Conservation (phyloP, 2,888 invertebrate species). For the Cephus pulcher region DNA sequence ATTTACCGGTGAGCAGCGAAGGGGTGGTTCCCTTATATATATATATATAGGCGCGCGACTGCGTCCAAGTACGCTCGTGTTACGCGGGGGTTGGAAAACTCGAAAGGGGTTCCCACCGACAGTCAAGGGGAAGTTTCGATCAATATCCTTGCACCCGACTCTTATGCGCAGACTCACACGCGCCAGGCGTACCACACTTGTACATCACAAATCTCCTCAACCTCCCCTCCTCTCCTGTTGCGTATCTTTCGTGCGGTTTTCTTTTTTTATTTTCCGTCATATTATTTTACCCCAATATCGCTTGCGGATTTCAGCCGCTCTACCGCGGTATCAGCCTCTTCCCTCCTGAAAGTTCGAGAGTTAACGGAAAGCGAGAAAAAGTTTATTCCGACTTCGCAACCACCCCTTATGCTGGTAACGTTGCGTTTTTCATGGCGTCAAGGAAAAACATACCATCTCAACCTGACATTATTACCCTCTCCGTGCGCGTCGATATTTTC, state of each 20-base stretch:
- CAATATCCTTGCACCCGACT: slow-evolving; percentile 60
- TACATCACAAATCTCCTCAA: not conserved
- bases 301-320: not conserved
- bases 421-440: not conserved
- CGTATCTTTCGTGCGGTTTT: not conserved
- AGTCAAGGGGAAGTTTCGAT: slow-evolving; percentile 36
- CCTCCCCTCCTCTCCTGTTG: not conserved
- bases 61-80: not conserved
- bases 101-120: not conserved
- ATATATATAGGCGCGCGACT: not conserved
- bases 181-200: not conserved
- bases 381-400: not conserved
- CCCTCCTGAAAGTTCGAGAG: not conserved
- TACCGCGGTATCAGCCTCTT: not conserved
- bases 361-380: not conserved
- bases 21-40: slow-evolving; percentile 1
- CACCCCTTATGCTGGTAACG: not conserved
- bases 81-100: not conserved
- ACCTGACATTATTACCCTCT: not conserved
- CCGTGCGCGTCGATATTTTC: not conserved
- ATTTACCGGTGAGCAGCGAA: not conserved
- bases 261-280: not conserved
- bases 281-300: not conserved
- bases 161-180: slow-evolving; percentile 42
- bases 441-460: not conserved